Evolutionary conservation across 2,113 vertebrate species (phyloP), one percentile per base, ranked within the genome.

Genomic region (Bubo blakistoni): DNA sequence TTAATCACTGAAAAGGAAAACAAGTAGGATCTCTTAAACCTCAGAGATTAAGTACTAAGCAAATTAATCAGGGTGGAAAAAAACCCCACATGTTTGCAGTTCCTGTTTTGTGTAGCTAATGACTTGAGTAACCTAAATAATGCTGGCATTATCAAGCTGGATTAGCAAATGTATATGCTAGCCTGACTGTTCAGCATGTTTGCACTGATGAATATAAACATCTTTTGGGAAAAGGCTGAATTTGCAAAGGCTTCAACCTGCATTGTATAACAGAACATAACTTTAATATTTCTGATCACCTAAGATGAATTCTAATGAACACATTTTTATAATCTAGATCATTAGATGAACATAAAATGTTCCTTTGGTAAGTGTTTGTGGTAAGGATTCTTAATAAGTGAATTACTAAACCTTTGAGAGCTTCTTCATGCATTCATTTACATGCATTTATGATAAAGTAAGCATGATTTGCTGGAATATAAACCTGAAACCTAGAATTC

Each of bases 31-130:
- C 44, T 92, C 83, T 96, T 70, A 95, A 86, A 93, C 77, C 46
- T 77, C 86, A 77, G 72, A 90, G 80, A 94, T 92, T 91, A 66
- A 74, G 40, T 71, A 91, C 38, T 90, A 79, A 86, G 78, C 90
- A 93, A 98, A 95, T 61, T 71, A 96, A 58, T 83, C 63, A 77
- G 62, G 24, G 25, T 93, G 44, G 79, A 74, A 95, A 88, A 92
- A 77, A 32, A 0, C 9, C 51, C 11, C 55, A 49, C 4, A 7
- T 86, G 74, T 96, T 88, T 86, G 19, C 44, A 44, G 46, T 94
- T 95, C 16, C 79, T 95, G 62, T 57, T 93, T 96, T 88, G 73
- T 91, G 62, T 79, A 86, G 46, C 34, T 95, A 90, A 96, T 96
- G 88, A 82, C 17, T 93, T 93, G 74, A 80, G n/a, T 90, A 94